Evolutionary conservation across 2,113 vertebrate species (phyloP).

Genomic region (Junco hyemalis): DNA sequence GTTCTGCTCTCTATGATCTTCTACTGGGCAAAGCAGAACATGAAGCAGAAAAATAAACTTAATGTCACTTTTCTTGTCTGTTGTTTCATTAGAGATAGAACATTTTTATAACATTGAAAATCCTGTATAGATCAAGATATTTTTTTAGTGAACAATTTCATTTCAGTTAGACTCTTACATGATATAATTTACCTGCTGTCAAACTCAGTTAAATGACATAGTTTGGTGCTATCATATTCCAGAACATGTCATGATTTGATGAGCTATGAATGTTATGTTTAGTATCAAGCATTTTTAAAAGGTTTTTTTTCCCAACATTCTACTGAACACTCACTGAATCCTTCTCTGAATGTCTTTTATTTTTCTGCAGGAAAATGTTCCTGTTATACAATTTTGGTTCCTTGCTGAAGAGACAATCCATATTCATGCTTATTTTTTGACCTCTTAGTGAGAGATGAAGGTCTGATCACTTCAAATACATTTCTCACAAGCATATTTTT

Average conservation of each 20-base stretch:
- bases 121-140: conserved; percentile 30
- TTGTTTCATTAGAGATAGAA: conserved; percentile 53
- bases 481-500: not conserved
- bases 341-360: not conserved
- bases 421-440: not conserved
- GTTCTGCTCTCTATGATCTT: conserved; percentile 19
- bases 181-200: conserved; percentile 72
- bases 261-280: conserved; percentile 52
- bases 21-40: conserved; percentile 35
- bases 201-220: conserved; percentile 42
- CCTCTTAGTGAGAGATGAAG: not conserved
- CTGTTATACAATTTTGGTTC: not conserved
- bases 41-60: not conserved
- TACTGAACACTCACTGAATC: not conserved
- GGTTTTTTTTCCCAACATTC: not conserved
- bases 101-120: conserved; percentile 43
- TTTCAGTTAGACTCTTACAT: conserved; percentile 42
- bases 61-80: conserved; percentile 37
- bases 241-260: conserved; percentile 60
- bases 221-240: conserved; percentile 50
- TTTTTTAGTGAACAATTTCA: conserved; percentile 48
- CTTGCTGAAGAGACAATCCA: not conserved
- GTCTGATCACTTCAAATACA: not conserved
- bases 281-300: conserved; percentile 52
- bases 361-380: not conserved